phyloP scores from a whole-genome alignment of 2,797 vertebrate species.

The Fundulus diaphanus region DNA sequence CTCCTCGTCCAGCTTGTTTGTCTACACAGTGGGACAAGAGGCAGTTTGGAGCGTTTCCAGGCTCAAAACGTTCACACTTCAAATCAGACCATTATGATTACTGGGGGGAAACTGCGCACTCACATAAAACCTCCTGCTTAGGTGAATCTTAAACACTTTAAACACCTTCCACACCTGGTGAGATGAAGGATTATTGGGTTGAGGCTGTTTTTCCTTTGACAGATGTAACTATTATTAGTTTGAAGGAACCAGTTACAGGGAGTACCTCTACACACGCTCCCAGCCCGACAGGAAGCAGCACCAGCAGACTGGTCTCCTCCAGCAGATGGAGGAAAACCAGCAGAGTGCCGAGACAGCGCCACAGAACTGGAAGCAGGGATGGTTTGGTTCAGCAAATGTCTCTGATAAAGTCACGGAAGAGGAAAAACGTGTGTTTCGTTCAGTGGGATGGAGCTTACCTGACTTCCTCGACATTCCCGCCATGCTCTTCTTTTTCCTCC shows the following conservation, averaged over 20 bases:
- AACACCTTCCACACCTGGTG: slow-evolving; percentile 94
- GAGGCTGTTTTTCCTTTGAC: neutral
- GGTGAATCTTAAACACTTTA: slow-evolving; percentile 87
- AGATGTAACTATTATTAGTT: slow-evolving; percentile 3
- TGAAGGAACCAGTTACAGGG: too few species aligned
- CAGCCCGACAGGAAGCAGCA: slow-evolving; percentile 91
- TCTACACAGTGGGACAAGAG: slow-evolving; percentile 68
- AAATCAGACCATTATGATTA: neutral
- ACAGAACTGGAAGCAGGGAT: slow-evolving; percentile 83
- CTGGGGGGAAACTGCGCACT: slow-evolving; percentile 28
- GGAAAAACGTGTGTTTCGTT: neutral
- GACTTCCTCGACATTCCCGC: slow-evolving; percentile 93
- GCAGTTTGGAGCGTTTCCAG: neutral
- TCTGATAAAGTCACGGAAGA: neutral
- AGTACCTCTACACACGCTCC: slow-evolving; percentile 90
- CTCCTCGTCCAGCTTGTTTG: slow-evolving; percentile 86
- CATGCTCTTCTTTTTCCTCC: slow-evolving; percentile 94
- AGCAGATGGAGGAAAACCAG: slow-evolving; percentile 95
- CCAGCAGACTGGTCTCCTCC: slow-evolving; percentile 92
- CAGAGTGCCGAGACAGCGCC: slow-evolving; percentile 93
- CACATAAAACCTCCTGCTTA: slow-evolving; percentile 73
- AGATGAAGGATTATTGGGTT: neutral
- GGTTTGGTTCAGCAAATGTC: neutral
- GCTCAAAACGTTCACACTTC: neutral
- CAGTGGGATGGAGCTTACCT: slow-evolving; percentile 61